Evolutionary conservation across 2,888 invertebrate genomes (phyloP).

Genomic region (Callyntrura sp.): DNA sequence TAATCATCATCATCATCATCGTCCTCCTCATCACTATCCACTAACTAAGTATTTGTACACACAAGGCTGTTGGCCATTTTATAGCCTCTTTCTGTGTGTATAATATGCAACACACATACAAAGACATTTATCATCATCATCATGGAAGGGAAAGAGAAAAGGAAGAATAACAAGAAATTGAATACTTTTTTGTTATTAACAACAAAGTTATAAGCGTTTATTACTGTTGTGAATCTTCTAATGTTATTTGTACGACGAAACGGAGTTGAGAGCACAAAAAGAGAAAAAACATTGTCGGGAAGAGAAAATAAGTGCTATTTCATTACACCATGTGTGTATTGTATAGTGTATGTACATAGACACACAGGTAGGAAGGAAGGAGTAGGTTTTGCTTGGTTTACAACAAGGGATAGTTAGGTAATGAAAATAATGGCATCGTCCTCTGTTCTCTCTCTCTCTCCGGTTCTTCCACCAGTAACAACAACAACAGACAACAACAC

Average conservation of each 20-base stretch:
- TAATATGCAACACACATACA: background rate
- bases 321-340: conserved; percentile 15
- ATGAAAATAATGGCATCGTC: conserved; percentile 67
- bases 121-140: conserved; percentile 40
- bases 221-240: too few relatives aligned
- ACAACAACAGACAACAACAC: conserved; percentile 34
- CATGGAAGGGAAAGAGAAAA: conserved; percentile 9
- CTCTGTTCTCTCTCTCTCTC: conserved; percentile 1
- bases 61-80: too few relatives aligned
- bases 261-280: conserved; percentile 20
- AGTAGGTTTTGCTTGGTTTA: background rate
- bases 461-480: conserved; percentile 3
- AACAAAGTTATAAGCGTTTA: conserved; percentile 19
- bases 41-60: too few relatives aligned
- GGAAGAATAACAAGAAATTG: background rate
- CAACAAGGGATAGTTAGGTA: background rate
- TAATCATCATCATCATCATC: background rate
- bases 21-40: background rate
- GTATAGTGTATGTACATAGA: background rate
- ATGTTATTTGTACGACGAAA: too few relatives aligned
- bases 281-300: conserved; percentile 18
- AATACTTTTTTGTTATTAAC: background rate
- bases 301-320: conserved; percentile 55
- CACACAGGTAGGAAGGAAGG: conserved; percentile 31
- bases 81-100: too few relatives aligned